Base-by-base conservation (phyloP, 2,113 vertebrate genomes). In the Podarcis muralis region DNA sequence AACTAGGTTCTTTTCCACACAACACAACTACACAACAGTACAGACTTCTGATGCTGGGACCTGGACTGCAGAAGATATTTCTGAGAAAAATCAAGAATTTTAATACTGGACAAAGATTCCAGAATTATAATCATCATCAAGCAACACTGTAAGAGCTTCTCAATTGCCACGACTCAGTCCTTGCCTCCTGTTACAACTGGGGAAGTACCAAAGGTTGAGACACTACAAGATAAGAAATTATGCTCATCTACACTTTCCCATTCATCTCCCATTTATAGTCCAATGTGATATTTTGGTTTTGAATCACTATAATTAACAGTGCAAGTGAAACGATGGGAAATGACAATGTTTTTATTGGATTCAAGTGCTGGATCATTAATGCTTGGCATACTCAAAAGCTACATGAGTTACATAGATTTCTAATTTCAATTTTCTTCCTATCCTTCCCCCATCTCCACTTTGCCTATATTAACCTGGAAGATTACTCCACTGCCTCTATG, bases 281-380 rank as follows among this genome's bases (percentile, higher is more conserved):
- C 86, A 81, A 4, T 30, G 9, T 78, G 43, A 74, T 74, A 59
- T 40, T 87, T 87, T 62, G 15, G 35, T 81, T 72, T 59, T 71
- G 25, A 81, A 81, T 43, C 30, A 37, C 53, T 69, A 37, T 87
- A 81, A 87, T 74, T 72, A 81, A 81, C 66, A 53, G 66, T 59
- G 43, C 43, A 90, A 81, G 78, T 25, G 83, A 35, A 74, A 75
- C 85, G 80, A 94, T 87, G 4, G 32, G 0, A 16, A 74, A 90
- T 87, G 77, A 43, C 20, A 9, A 3, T 18, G 23, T 80, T 87
- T 48, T 84, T 23, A 57, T 68, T 85, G 25, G 32, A 81, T 35
- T 87, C 30, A 74, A 40, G 48, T 76, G 75, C 35, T 62, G 57
- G 81, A 27, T 72, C 48, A 74, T 83, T 72, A 83, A 27, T n/a